Percentiles rank a stretch among this genome's conserved stretches.
Evolutionary conservation across 2,797 vertebrate genomes (phyloP).

Genomic region (Threskiornis aethiopicus): DNA sequence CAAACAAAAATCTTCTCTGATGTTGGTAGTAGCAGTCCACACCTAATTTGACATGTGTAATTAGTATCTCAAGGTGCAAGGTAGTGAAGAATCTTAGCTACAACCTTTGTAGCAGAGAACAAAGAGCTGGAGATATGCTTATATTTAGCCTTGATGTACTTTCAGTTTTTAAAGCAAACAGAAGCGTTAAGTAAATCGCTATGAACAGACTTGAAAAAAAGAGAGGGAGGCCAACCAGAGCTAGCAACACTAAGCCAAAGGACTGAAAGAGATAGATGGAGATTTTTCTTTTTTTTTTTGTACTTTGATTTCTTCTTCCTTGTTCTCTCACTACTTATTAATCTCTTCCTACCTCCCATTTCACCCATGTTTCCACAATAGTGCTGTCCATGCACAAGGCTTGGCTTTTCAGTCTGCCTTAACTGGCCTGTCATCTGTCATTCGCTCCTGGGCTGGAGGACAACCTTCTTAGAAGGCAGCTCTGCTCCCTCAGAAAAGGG

Average conservation of each 20-base stretch:
- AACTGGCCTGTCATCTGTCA: rapidly evolving
- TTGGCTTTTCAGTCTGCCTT: rapidly evolving
- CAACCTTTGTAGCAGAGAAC: not conserved
- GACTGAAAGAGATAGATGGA: no score
- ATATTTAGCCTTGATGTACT: not conserved
- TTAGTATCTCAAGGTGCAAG: conserved; percentile 15
- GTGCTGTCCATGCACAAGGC: no score
- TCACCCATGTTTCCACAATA: not conserved
- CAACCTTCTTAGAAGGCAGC: not conserved
- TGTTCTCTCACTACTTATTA: not conserved
- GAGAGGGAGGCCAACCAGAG: not conserved
- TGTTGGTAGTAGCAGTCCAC: not conserved
- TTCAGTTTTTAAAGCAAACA: not conserved
- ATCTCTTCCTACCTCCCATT: not conserved
- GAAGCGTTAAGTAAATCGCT: not conserved
- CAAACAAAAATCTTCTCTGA: not conserved
- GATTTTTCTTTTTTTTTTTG: no score
- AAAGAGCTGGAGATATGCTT: not conserved
- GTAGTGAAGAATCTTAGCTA: not conserved
- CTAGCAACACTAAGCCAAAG: not conserved
- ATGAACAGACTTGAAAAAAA: not conserved
- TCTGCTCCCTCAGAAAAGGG: not conserved
- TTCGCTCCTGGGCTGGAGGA: not conserved
- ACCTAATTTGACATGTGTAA: conserved; percentile 16
- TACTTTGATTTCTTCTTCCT: not conserved